phyloP scores from a whole-genome alignment of 2,113 vertebrate species.

The Penelope pileata region DNA sequence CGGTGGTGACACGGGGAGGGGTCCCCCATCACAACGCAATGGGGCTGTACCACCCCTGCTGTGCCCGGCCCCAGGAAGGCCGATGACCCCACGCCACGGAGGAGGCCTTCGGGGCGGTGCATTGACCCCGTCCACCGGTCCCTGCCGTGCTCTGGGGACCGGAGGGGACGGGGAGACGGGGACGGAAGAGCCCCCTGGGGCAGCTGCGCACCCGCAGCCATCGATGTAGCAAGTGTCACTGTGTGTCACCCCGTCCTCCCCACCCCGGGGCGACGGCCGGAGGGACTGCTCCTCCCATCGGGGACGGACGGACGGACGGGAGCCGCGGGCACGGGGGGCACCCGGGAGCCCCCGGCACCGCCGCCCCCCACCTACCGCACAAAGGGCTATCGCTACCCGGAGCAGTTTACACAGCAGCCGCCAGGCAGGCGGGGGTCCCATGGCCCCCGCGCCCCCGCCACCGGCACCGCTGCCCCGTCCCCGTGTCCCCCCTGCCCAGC shows the following conservation, averaged over 20 bases:
- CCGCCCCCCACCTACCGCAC: neutral
- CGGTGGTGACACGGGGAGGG: neutral
- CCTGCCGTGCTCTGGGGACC: accelerated
- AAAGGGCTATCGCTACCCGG: conserved; percentile 68
- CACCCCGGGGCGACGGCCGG: neutral
- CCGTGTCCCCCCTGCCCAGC: neutral
- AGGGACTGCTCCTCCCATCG: neutral
- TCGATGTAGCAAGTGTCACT: conserved; percentile 65
- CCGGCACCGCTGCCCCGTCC: neutral
- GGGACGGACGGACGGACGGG: neutral
- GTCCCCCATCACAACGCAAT: neutral
- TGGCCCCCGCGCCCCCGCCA: neutral
- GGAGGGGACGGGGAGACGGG: neutral
- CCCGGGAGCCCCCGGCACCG: neutral
- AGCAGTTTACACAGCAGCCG: conserved; percentile 62
- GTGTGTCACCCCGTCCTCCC: neutral
- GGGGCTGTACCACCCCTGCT: neutral
- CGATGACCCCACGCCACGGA: conserved; percentile 16
- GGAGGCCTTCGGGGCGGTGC: conserved; percentile 25
- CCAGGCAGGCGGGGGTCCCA: neutral
- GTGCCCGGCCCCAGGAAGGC: neutral
- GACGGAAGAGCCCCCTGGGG: neutral
- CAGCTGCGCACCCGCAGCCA: neutral
- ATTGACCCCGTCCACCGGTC: neutral
- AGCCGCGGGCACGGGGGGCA: neutral